Evolutionary conservation across 2,888 invertebrate genomes (phyloP).

Genomic region (Phasia obesa): DNA sequence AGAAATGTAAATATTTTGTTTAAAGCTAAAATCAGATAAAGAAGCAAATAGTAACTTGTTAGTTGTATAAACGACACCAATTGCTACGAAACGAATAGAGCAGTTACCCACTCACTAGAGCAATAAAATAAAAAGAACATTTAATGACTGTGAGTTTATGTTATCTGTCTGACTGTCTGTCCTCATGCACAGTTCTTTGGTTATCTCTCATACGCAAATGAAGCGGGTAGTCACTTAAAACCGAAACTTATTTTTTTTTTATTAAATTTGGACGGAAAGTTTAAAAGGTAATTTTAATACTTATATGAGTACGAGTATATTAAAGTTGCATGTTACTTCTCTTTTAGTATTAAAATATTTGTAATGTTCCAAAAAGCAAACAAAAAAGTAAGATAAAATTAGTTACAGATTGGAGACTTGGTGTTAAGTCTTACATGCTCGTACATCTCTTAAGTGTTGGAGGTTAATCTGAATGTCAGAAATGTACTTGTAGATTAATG

Average conservation of each 20-base stretch:
- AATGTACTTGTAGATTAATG: not conserved
- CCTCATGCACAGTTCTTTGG: conserved; percentile 1
- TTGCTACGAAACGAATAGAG: conserved; percentile 9
- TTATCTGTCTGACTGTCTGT: conserved; percentile 37
- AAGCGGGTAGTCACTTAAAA: not conserved
- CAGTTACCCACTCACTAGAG: not conserved
- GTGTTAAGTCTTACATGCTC: conserved; percentile 62
- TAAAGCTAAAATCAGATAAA: conserved; percentile 36
- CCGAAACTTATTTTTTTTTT: not conserved
- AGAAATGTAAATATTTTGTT: conserved; percentile 78
- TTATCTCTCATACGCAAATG: conserved; percentile 30
- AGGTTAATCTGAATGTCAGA: conserved; percentile 56
- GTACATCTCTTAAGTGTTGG: conserved; percentile 54
- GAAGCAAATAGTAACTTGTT: conserved; percentile 14
- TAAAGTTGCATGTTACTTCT: not conserved
- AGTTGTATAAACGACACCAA: not conserved
- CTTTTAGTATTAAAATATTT: conserved; percentile 44
- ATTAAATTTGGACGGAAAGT: conserved; percentile 48
- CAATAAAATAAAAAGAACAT: not conserved
- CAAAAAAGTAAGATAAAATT: conserved; percentile 13
- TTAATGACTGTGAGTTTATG: conserved; percentile 40
- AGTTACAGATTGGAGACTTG: conserved; percentile 15
- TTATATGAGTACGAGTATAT: conserved; percentile 2
- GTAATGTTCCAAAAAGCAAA: conserved; percentile 30
- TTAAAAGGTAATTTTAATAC: conserved; percentile 32